Conservation (phyloP, 2,113 vertebrate species). For the Thamnophis sirtalis region DNA sequence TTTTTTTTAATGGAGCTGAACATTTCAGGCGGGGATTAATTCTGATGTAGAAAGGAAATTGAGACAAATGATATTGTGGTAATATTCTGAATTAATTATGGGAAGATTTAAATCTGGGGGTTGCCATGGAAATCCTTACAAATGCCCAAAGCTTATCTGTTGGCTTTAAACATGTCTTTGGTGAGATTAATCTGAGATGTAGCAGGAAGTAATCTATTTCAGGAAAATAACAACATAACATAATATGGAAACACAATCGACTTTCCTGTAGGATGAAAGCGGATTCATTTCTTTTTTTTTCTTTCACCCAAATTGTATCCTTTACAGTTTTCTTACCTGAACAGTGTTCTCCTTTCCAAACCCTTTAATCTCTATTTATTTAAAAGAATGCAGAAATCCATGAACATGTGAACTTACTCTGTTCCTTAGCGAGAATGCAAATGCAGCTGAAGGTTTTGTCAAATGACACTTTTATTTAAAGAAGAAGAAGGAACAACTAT, state of each 20-base stretch:
- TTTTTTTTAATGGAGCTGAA: no score
- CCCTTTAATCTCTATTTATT: background rate
- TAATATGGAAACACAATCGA: conserved; percentile 5
- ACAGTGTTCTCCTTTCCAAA: background rate
- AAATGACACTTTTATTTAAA: background rate
- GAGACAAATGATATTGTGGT: background rate
- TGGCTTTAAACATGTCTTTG: conserved; percentile 8
- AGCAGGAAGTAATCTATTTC: conserved; percentile 10
- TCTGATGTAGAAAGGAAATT: background rate
- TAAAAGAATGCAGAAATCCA: background rate
- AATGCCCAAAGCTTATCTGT: background rate
- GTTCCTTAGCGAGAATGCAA: background rate
- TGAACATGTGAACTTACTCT: background rate
- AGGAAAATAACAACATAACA: background rate
- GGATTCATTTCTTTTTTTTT: background rate
- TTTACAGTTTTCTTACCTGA: background rate
- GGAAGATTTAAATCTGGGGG: background rate
- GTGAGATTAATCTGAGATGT: conserved; percentile 13
- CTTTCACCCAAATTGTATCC: background rate
- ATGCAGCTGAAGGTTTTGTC: background rate
- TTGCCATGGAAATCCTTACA: conserved; percentile 3
- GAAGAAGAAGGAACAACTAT: background rate
- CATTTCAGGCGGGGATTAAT: background rate
- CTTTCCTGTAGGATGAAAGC: background rate
- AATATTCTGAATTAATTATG: background rate